Conservation (phyloP, 2,888 invertebrate genomes). For the Harpagoxenus sublaevis region DNA sequence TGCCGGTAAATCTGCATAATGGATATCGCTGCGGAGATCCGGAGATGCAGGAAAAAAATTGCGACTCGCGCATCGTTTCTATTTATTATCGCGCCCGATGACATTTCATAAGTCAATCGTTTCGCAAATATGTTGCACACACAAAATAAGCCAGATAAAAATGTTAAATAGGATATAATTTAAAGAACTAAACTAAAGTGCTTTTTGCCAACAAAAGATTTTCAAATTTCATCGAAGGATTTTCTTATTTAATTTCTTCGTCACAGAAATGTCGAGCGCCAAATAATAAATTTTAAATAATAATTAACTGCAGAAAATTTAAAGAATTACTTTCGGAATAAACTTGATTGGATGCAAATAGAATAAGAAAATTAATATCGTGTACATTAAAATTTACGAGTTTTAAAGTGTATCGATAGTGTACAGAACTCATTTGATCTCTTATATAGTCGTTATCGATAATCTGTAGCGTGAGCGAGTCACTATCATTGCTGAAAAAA, state of each 20-base stretch:
- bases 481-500: constrained; percentile 49
- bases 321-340: not conserved
- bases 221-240: not conserved
- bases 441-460: constrained; percentile 3
- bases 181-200: not conserved
- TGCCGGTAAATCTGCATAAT: constrained; percentile 3
- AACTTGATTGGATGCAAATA: not conserved
- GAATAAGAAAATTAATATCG: not conserved
- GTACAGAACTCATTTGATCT: not conserved
- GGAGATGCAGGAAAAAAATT: constrained; percentile 9
- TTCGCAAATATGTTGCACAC: not conserved
- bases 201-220: not conserved
- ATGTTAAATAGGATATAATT: not conserved
- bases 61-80: not conserved
- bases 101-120: constrained; percentile 8
- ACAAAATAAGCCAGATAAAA: not conserved
- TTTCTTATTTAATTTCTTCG: not conserved
- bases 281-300: not conserved
- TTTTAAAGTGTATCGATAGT: not conserved
- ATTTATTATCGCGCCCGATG: not conserved
- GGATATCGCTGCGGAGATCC: not conserved
- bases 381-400: not conserved
- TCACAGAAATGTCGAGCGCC: not conserved
- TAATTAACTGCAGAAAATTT: not conserved
- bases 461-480: constrained; percentile 56